phyloP scores from a whole-genome alignment of 2,113 vertebrate genomes.

The Lipophrys pholis region DNA sequence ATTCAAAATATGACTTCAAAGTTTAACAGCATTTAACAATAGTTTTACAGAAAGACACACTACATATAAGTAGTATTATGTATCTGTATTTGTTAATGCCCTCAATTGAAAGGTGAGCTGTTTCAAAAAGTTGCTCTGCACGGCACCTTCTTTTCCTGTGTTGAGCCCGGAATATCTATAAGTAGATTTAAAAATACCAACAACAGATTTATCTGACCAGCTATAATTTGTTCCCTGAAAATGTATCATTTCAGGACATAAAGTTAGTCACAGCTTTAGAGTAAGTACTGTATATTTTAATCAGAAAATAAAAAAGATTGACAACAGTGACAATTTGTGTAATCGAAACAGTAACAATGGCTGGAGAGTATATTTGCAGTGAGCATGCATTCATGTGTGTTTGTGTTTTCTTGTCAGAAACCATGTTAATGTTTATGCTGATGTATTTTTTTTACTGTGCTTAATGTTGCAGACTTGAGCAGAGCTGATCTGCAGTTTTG shows the following conservation, averaged over 20 bases:
- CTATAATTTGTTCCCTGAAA: neutral
- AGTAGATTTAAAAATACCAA: neutral
- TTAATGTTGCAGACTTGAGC: conserved; percentile 25
- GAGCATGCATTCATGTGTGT: neutral
- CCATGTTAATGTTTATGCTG: conserved; percentile 20
- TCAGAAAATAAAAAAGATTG: neutral
- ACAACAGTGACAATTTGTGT: neutral
- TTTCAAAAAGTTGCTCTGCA: too few relatives aligned
- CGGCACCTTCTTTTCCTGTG: too few relatives aligned
- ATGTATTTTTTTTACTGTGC: neutral
- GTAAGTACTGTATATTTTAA: neutral
- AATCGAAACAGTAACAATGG: neutral
- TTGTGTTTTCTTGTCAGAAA: neutral
- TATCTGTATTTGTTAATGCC: neutral
- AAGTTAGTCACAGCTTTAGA: neutral
- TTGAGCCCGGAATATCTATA: too few relatives aligned
- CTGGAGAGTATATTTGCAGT: neutral
- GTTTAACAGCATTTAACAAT: too few relatives aligned
- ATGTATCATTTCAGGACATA: neutral
- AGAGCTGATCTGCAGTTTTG: conserved; percentile 29
- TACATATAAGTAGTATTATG: too few relatives aligned
- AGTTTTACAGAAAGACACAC: too few relatives aligned
- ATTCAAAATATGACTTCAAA: too few relatives aligned
- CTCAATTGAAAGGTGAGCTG: neutral
- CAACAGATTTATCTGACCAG: neutral